These are phyloP conservation scores for Simalia tracyae DNA, from an alignment of 2,797 vertebrate genomes.

Conservation along the genomic window DNA sequence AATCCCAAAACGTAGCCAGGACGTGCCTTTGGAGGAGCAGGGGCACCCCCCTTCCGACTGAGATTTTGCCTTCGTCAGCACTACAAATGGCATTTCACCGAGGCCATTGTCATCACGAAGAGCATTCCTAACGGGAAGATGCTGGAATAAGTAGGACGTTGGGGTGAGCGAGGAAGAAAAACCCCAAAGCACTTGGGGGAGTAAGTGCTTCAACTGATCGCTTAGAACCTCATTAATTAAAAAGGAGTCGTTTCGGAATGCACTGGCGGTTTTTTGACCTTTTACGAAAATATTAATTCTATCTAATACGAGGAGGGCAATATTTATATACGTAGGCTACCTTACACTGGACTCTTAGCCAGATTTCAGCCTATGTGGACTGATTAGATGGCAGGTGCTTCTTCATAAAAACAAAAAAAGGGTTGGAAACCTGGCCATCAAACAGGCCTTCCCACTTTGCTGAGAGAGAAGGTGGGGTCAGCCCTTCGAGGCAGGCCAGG, in stretches of 20 bases:
- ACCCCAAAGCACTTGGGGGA: background rate
- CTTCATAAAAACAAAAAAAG: background rate
- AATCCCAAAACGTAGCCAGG: constrained; percentile 67
- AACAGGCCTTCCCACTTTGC: background rate
- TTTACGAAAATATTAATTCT: too few relatives aligned
- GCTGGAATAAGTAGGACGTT: background rate
- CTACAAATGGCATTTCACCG: constrained; percentile 64
- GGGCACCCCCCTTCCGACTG: constrained; percentile 60
- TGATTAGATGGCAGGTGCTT: too few relatives aligned
- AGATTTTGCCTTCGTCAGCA: constrained; percentile 56
- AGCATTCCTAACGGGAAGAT: constrained; percentile 31
- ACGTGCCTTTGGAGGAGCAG: constrained; percentile 40
- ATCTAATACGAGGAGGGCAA: too few relatives aligned
- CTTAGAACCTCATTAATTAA: background rate
- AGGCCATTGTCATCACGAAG: constrained; percentile 62
- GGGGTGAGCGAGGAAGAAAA: background rate
- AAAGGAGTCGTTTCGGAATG: background rate
- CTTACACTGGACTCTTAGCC: too few relatives aligned
- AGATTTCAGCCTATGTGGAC: too few relatives aligned
- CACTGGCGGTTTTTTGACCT: too few relatives aligned
- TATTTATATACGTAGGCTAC: too few relatives aligned
- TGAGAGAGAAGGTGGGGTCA: background rate
- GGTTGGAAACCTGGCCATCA: background rate
- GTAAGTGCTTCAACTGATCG: background rate
- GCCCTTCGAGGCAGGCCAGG: too few relatives aligned